phyloP scores from a whole-genome alignment of 2,113 vertebrate genomes.

The Ailuropoda melanoleuca region DNA sequence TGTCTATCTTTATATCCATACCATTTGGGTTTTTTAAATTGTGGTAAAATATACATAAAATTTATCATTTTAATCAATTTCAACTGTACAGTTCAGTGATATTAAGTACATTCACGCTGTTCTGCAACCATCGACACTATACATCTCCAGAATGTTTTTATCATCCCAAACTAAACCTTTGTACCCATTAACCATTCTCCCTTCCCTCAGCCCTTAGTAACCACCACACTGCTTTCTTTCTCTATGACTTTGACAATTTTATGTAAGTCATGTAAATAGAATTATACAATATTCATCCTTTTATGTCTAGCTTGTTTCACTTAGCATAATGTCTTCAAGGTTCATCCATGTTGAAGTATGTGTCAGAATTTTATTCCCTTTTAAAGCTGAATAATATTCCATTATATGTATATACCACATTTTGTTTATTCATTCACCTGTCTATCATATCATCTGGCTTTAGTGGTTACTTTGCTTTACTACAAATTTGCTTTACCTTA shows the following conservation, averaged over 20 bases:
- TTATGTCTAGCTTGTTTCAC: not conserved
- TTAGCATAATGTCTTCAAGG: not conserved
- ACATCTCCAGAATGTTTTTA: not conserved
- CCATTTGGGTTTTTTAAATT: not conserved
- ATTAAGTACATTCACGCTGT: not conserved
- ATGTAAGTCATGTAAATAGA: not conserved
- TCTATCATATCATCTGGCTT: not conserved
- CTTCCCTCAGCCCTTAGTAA: not conserved
- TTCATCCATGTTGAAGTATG: not conserved
- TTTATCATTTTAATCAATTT: not conserved
- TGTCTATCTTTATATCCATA: not conserved
- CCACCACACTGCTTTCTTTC: not conserved
- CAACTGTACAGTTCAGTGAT: not conserved
- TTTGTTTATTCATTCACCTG: not conserved
- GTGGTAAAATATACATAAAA: not conserved
- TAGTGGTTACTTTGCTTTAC: not conserved
- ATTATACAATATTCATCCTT: not conserved
- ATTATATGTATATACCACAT: not conserved
- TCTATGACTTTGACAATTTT: not conserved
- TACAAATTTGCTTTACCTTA: not conserved
- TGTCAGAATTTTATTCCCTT: not conserved
- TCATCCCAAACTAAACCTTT: not conserved
- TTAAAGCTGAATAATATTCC: not conserved
- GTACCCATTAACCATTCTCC: not conserved
- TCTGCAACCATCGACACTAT: not conserved